These are phyloP conservation scores for Sternarchorhynchus goeldii DNA, from an alignment of 2,797 vertebrate genomes.

Conservation along the genomic window DNA sequence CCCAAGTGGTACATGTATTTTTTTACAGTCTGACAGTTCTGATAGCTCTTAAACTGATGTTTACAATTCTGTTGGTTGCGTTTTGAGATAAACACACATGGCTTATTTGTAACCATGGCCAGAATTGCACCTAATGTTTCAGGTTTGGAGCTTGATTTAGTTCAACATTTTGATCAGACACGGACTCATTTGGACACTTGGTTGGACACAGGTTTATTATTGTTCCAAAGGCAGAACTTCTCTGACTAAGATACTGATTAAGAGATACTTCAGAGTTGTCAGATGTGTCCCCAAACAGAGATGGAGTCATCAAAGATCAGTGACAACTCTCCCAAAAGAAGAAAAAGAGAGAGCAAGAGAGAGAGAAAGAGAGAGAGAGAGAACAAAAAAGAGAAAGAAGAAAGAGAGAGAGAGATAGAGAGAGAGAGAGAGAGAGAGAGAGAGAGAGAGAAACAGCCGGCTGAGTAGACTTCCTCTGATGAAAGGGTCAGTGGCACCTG, in stretches of 20 bases:
- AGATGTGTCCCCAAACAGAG: slow-evolving; percentile 33
- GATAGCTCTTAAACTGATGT: not conserved
- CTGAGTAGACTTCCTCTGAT: slow-evolving; percentile 80
- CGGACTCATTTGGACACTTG: not conserved
- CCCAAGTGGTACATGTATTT: slow-evolving; percentile 15
- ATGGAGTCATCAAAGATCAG: slow-evolving; percentile 58
- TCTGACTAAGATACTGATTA: not conserved
- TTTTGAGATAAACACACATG: not conserved
- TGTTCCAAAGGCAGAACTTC: slow-evolving; percentile 5
- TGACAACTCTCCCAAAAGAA: slow-evolving; percentile 31
- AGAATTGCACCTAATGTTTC: not conserved
- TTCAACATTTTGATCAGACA: not conserved
- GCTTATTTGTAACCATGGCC: not conserved
- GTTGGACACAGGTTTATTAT: not conserved
- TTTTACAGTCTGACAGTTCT: not conserved
- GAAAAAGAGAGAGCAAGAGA: not conserved
- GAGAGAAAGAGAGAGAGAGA: not conserved
- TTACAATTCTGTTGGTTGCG: not conserved
- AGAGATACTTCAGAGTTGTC: not conserved
- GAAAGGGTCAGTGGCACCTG: slow-evolving; percentile 84
- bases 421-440: slow-evolving; percentile 49
- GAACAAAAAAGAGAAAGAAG: slow-evolving; percentile 12
- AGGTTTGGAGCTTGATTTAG: not conserved
- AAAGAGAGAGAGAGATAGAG: too few species aligned
- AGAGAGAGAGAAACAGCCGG: slow-evolving; percentile 60